Evolutionary conservation across 1,140 invertebrate genomes (phyloP).

Genomic region (Drosophila funebris): DNA sequence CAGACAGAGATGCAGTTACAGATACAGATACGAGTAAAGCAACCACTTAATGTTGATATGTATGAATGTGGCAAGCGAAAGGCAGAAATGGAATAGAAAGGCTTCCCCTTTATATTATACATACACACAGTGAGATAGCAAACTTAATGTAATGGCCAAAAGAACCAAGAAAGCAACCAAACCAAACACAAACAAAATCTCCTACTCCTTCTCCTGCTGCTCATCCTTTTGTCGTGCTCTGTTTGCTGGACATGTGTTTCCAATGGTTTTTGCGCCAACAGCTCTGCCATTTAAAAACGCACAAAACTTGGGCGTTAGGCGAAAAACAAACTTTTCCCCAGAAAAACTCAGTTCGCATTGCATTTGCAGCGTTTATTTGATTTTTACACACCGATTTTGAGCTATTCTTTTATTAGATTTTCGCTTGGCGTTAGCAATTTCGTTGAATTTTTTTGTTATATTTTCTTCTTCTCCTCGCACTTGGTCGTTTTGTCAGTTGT

Average conservation of each 20-base stretch:
- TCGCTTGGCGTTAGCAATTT: conserved; percentile 48
- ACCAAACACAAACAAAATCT: conserved; percentile 55
- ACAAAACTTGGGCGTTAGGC: conserved; percentile 62
- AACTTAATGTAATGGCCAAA: conserved; percentile 75
- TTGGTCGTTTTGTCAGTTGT: conserved; percentile 50
- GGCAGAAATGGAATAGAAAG: conserved; percentile 6
- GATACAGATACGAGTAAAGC: conserved; percentile 39
- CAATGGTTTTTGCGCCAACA: conserved; percentile 71
- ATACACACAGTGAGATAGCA: conserved; percentile 45
- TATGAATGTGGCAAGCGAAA: conserved; percentile 43
- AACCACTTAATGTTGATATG: conserved; percentile 65
- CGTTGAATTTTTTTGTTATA: conserved; percentile 32
- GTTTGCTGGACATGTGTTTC: conserved; percentile 73
- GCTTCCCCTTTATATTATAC: conserved; percentile 40
- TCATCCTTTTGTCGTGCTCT: conserved; percentile 37
- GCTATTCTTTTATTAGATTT: conserved; percentile 78
- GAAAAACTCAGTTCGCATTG: conserved; percentile 54
- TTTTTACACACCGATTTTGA: conserved; percentile 80
- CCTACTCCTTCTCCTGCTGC: conserved; percentile 24
- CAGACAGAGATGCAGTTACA: conserved; percentile 18
- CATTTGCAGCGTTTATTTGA: conserved; percentile 74
- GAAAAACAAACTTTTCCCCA: conserved; percentile 41
- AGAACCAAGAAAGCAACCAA: conserved; percentile 42
- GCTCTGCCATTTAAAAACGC: conserved; percentile 73
- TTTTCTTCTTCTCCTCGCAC: conserved; percentile 10